Evolutionary conservation across 2,113 vertebrate species (phyloP), one percentile per base, ranked within the genome.

Genomic region (Myodes glareolus): DNA sequence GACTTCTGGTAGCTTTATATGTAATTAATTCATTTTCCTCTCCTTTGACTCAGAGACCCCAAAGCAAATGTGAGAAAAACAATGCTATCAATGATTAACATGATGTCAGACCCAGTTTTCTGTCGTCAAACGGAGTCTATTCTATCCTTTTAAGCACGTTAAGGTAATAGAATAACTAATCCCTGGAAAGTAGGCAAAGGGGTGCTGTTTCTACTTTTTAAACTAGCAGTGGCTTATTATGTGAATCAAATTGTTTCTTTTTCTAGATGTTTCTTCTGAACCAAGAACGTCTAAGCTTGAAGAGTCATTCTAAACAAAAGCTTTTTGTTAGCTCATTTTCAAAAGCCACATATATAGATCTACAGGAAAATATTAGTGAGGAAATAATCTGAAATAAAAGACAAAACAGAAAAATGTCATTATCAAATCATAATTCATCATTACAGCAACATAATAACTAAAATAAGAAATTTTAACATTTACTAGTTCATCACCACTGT

Each of bases 211-310:
- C 93, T 90, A 42, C 31, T 94, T 96, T 96, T 94, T 88, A 68
- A 95, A 96, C 88, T 42, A 89, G 39, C 23, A 52, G 2, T 96
- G 76, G 68, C 42, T 96, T 78, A 87, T 63, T 96, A 70, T 42
- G 91, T 92, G 94, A 91, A 93, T 96, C 91, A 96, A 96, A 97
- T 52, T 58, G 39, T 90, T n/a, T 87, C 19, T 94, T 88, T 94
- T 11, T 94, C 6, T 14, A 50, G 50, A 61, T 95, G 67, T 94
- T 95, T 92, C 23, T 29, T 95, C 17, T 75, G 25, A 92, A 94
- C 16, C 85, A 94, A 92, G 39, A 89, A 76, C 11, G 7, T 47
- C 47, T 88, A 55, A 80, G 23, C 45, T 78, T 31, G 36, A 6
- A 68, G 81, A 82, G 8, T 86, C 75, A 77, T 27, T 5, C 29